Evolutionary conservation across 2,113 vertebrate genomes (phyloP), one percentile per base, ranked within the genome.

Genomic region (Ancistrus triradiatus): DNA sequence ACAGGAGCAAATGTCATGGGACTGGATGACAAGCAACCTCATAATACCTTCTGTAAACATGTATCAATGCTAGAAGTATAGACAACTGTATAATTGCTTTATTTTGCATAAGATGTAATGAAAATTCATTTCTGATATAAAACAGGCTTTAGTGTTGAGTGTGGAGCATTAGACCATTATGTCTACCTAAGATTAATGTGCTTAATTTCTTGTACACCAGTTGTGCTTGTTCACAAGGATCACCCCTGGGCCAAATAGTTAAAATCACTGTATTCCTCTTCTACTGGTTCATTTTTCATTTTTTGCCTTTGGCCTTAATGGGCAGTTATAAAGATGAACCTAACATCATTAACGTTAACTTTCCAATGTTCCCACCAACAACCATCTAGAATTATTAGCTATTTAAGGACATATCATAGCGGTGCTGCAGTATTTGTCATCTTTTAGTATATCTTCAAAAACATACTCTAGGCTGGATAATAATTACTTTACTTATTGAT

Each of bases 101-200:
- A n/a, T n/a, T n/a, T n/a, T n/a, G n/a, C n/a, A n/a, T n/a, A n/a
- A n/a, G n/a, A n/a, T n/a, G n/a, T n/a, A n/a, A n/a, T n/a, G n/a
- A n/a, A n/a, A n/a, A n/a, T n/a, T n/a, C n/a, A n/a, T n/a, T n/a
- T n/a, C n/a, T n/a, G n/a, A n/a, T n/a, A n/a, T n/a, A n/a, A n/a
- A n/a, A n/a, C n/a, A n/a, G n/a, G n/a, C n/a, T n/a, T n/a, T n/a
- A n/a, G n/a, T n/a, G n/a, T n/a, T n/a, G n/a, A n/a, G n/a, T n/a
- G n/a, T n/a, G n/a, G n/a, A n/a, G n/a, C n/a, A n/a, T 24, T 13
- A 27, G 53, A 37, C 66, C 42, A 28, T 47, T 57, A 75, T 55
- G 69, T 80, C 68, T 68, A 63, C 51, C 38, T 46, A 60, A 81
- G 77, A 85, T 85, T 60, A 81, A 85, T 80, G 71, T 60, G 21